These are phyloP conservation scores for Dorcus hopei DNA, from an alignment of 2,888 invertebrate species.

Conservation along the genomic window DNA sequence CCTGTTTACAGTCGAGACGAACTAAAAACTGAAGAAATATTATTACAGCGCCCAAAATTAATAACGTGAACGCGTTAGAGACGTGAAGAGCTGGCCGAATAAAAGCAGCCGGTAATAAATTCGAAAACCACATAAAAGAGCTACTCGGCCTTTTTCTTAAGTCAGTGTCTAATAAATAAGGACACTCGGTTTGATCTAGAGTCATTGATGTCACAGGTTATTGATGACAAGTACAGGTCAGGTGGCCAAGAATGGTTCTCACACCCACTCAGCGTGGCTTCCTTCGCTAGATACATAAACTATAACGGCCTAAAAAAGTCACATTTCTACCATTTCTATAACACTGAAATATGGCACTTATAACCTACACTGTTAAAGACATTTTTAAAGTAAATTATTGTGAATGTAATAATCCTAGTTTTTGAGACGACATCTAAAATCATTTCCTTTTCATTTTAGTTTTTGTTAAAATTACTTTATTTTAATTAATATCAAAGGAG, in stretches of 20 bases:
- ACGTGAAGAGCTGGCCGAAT: no score
- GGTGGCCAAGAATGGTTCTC: constrained; percentile 35
- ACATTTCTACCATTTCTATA: constrained; percentile 23
- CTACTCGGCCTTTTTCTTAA: constrained; percentile 8
- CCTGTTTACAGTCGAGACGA: no score
- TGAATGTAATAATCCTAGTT: neutral
- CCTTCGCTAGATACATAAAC: constrained; percentile 20
- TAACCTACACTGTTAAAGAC: constrained; percentile 9
- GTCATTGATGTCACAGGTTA: constrained; percentile 48
- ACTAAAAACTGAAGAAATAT: no score
- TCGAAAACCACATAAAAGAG: constrained; percentile 16
- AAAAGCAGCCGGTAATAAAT: constrained; percentile 12
- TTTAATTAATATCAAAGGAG: no score
- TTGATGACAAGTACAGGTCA: constrained; percentile 48
- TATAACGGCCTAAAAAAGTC: constrained; percentile 26
- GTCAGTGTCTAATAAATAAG: constrained; percentile 25
- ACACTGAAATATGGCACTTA: constrained; percentile 2
- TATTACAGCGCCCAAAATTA: no score
- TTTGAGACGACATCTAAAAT: no score
- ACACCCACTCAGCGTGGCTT: constrained; percentile 40
- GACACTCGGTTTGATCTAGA: constrained; percentile 28
- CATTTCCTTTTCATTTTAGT: no score
- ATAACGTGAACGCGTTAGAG: no score
- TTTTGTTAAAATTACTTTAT: no score
- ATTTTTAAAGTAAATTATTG: constrained; percentile 18